phyloP scores from a whole-genome alignment of 2,888 invertebrate genomes.

The Andrena trimmerana region DNA sequence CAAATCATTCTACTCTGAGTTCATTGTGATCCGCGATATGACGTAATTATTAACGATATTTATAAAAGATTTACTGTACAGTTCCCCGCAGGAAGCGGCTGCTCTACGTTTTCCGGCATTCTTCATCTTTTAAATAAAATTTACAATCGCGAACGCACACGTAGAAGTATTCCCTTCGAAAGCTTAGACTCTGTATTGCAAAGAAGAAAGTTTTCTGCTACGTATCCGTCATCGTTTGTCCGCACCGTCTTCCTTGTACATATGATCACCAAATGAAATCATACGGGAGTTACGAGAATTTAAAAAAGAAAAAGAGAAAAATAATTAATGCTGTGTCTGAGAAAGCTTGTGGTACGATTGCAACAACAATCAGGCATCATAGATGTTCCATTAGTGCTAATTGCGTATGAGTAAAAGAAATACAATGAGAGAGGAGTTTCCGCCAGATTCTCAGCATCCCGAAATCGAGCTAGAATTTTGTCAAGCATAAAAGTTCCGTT shows the following conservation, averaged over 20 bases:
- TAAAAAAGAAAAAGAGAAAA: background rate
- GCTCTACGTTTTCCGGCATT: slow-evolving; percentile 16
- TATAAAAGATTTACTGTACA: slow-evolving; percentile 57
- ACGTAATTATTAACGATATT: slow-evolving; percentile 51
- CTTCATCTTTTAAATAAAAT: slow-evolving; percentile 49
- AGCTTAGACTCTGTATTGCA: slow-evolving; percentile 27
- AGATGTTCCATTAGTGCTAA: slow-evolving; percentile 30
- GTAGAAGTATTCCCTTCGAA: slow-evolving; percentile 28
- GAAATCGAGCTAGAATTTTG: slow-evolving; percentile 38
- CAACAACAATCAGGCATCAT: slow-evolving; percentile 25
- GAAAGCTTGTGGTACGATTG: slow-evolving; percentile 66
- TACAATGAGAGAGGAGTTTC: slow-evolving; percentile 28
- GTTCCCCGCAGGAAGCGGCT: slow-evolving; percentile 34
- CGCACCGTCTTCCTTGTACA: background rate
- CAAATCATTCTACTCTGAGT: slow-evolving; percentile 47
- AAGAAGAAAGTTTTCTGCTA: slow-evolving; percentile 14
- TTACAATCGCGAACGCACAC: slow-evolving; percentile 39
- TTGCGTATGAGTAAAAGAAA: slow-evolving; percentile 35
- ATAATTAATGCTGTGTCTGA: slow-evolving; percentile 70
- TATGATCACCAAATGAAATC: slow-evolving; percentile 5
- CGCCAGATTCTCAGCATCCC: slow-evolving; percentile 35
- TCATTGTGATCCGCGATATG: slow-evolving; percentile 37
- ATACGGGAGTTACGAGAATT: background rate
- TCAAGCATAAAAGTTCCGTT: slow-evolving; percentile 57
- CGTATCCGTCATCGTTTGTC: slow-evolving; percentile 3